Base-by-base conservation (phyloP, 2,888 invertebrate genomes). In the Abrostola tripartita region DNA sequence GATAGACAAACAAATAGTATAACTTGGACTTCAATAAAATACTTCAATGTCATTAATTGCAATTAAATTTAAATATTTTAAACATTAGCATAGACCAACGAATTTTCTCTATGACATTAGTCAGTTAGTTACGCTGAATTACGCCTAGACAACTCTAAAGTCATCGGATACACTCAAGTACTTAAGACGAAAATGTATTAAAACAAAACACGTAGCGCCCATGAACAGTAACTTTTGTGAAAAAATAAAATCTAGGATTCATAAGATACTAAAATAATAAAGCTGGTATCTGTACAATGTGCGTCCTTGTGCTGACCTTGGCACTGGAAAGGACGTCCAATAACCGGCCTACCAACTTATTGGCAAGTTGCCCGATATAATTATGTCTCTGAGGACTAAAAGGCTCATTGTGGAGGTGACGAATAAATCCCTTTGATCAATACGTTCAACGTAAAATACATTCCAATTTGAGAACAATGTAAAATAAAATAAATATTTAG, bases 311-410 rank as follows among this genome's bases (percentile, higher is more conserved):
- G 44, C 44, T 71, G 81, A 71, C 81, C 82, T 79, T 83, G 77
- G 68, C 68, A 65, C 35, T 63, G 65, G 58, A 73, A 76, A 84
- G 82, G 82, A 76, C 81, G 69, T 77, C 77, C 71, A 79, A 83
- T 73, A 68, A 65, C 61, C 59, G 49, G 68, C 80, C 76, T 76
- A 74, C 73, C 52, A 77, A 75, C 74, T 82, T 82, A 84, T 83
- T 87, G 87, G 88, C 87, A 81, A 81, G 69, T 78, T 80, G 86
- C 87, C 87, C 74, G 78, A 74, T 78, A 78, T 74, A 72, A 79
- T 82, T 78, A 73, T 70, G 68, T 73, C 79, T 77, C 71, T 69
- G 65, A 69, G 76, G 70, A 71, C 65, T 71, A 71, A 71, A 65
- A 68, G 60, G 65, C 61, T 72, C 73, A 60, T 77, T 66, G 74